Percentiles rank a stretch among this genome's conserved stretches.
phyloP scores from a whole-genome alignment of 2,797 vertebrate species.

The Tapirus indicus region DNA sequence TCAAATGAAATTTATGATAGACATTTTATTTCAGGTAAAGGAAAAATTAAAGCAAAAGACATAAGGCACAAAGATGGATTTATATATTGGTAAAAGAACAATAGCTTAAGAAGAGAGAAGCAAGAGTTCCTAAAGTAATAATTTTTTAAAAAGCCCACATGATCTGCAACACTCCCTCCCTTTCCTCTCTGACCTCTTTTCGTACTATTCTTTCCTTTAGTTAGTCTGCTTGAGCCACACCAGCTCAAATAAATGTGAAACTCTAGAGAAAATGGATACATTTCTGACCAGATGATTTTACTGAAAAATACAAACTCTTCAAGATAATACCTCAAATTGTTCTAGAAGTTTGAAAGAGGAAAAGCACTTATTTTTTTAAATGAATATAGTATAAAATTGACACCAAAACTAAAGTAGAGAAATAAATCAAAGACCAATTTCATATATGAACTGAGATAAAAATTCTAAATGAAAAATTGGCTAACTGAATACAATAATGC shows the following conservation, averaged over 20 bases:
- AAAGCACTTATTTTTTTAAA: neutral
- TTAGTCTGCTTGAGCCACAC: rapidly evolving
- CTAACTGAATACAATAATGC: neutral
- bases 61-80: neutral
- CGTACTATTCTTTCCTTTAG: neutral
- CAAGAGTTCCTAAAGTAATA: neutral
- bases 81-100: neutral
- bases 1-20: neutral
- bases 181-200: neutral
- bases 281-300: neutral
- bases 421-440: neutral
- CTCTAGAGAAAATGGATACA: neutral
- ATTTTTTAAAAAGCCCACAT: neutral
- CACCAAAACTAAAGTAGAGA: neutral
- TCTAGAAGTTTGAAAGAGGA: neutral
- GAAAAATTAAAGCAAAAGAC: neutral
- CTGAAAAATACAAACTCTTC: neutral
- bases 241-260: neutral
- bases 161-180: rapidly evolving
- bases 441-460: neutral
- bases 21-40: neutral
- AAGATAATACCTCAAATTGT: neutral
- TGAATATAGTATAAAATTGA: neutral
- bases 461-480: neutral
- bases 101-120: neutral